phyloP scores from a whole-genome alignment of 2,888 invertebrate species.

The Ypsolopha scabrella region DNA sequence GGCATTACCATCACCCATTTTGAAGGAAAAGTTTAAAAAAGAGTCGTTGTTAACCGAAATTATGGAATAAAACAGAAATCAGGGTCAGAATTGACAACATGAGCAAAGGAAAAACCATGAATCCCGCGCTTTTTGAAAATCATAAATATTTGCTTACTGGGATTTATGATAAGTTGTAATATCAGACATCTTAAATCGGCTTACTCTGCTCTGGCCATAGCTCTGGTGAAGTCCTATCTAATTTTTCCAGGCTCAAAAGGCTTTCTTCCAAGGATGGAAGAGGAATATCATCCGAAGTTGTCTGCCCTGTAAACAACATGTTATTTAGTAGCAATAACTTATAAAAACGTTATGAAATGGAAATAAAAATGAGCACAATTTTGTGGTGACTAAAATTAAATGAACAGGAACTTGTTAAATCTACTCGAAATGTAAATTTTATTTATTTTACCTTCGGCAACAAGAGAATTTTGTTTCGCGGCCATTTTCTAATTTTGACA shows the following conservation, averaged over 20 bases:
- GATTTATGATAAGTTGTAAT: not conserved
- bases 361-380: too few relatives aligned
- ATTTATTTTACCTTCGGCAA: slow-evolving; percentile 68
- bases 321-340: too few relatives aligned
- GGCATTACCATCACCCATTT: slow-evolving; percentile 39
- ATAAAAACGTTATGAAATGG: too few relatives aligned
- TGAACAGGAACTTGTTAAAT: too few relatives aligned
- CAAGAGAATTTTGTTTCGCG: slow-evolving; percentile 73
- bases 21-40: slow-evolving; percentile 42
- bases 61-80: slow-evolving; percentile 17
- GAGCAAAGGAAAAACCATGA: slow-evolving; percentile 21
- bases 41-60: slow-evolving; percentile 52
- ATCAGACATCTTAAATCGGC: slow-evolving; percentile 22
- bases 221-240: slow-evolving; percentile 95
- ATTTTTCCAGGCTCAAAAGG: slow-evolving; percentile 88
- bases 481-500: slow-evolving; percentile 71
- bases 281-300: slow-evolving; percentile 60
- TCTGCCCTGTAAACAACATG: slow-evolving; percentile 30
- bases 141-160: slow-evolving; percentile 6
- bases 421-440: too few relatives aligned
- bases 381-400: too few relatives aligned
- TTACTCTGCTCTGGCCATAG: slow-evolving; percentile 97
- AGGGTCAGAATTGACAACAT: slow-evolving; percentile 44
- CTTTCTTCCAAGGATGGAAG: slow-evolving; percentile 75
- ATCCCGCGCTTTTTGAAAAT: slow-evolving; percentile 60